Evolutionary conservation across 1,140 invertebrate genomes (phyloP), one percentile per base, ranked within the genome.

Genomic region (Drosophila yakuba): DNA sequence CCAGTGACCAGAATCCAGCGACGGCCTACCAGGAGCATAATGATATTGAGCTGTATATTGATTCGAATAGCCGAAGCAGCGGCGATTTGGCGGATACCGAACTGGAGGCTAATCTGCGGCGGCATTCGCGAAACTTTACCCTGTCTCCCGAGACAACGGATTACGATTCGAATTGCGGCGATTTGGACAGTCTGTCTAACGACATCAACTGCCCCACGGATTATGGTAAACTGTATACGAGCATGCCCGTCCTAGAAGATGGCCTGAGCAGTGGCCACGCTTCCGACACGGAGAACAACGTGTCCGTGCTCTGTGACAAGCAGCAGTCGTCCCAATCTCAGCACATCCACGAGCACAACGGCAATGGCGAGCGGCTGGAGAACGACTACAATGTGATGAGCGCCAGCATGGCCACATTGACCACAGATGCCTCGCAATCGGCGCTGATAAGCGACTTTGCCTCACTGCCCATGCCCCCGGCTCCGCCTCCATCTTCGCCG

Each of bases 221-320:
- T 38, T 92, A 86, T 54, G 83, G 88, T 15, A 92, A 91, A 51
- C 73, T 92, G 11, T 92, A 92, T 43, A 92, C 91, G n/a, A 92
- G 96, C 76, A 97, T 99, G 97, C 98, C 98, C 0, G 96, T 98
- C n/a, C 94, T 99, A 11, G 98, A 99, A 93, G 98, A 99, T 93
- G 98, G 98, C 71, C 90, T 99, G 73, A 95, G 97, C 50, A 97
- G 96, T 47, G 98, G 97, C 14, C 97, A 98, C 90, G 96, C 96
- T 3, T 98, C 97, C 78, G 98, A 98, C 92, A 96, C 95, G 1
- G 98, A 98, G 91, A 98, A 98, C 92, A 97, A 97, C 93, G 74
- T 86, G 1, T 89, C 83, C 1, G 85, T 83, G 14, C 64, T 89
- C 12, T 80, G 81, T 47, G 84, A 91, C 52, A 91, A 79, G 63